Base-by-base conservation (phyloP, 2,888 invertebrate genomes). In the Leptopilina myrica region DNA sequence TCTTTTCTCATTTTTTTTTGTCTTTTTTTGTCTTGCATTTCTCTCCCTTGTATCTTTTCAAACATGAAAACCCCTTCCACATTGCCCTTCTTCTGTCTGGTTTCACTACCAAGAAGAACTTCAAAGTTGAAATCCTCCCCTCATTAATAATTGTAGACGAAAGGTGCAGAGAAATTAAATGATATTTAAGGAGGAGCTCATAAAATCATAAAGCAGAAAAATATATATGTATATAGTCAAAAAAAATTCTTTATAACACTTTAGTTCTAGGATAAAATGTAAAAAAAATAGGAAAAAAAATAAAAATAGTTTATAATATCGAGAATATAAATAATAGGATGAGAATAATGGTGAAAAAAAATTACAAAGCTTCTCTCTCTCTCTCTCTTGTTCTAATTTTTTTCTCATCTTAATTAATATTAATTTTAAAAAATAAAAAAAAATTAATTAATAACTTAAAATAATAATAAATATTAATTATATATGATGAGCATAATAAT, bases 41-140 rank as follows among this genome's bases (percentile, higher is more conserved):
- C 40, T 15, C 76, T 59, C 59, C 75, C 69, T 56, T 43, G 66
- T 66, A 20, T 79, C 43, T 78, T 64, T 59, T 66, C 78, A 64
- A 49, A 76, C 15, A 49, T 56, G 49, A 64, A 33, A 49, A 77
- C 75, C 66, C 62, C 79, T 79, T 79, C 77, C 79, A 80, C 78
- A 64, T 69, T 33, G 33, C 53, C 73, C 73, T 59, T 59, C n/a
- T 59, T 40, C 56, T 40, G 56, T 73, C 56, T 69, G 73, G 33
- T 73, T 33, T 56, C 73, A 73, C 6, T 33, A 62, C 53, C 73
- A 9, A 69, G 69, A 69, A 59, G 33, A 73, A 73, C 33, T 73
- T 73, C 73, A 73, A 56, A 56, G 73, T 53, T 73, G 26, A 56
- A 73, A 73, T 56, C 56, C 56, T n/a, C 33, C n/a, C 73, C 56